Base-by-base conservation (phyloP, 2,797 vertebrate species). In the Danio choprae region DNA sequence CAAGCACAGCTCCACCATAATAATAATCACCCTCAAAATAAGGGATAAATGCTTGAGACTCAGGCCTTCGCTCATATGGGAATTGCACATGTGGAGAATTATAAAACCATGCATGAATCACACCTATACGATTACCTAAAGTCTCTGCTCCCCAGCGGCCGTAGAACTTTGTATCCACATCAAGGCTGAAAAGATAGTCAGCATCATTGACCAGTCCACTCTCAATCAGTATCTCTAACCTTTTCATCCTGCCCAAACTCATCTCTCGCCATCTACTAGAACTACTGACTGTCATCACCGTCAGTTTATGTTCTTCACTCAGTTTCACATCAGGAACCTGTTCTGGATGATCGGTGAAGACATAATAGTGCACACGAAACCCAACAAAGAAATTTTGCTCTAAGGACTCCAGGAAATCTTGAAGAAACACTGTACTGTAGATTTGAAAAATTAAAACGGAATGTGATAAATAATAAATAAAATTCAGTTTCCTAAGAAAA, bases 21-120 rank as follows among this genome's bases (percentile, higher is more conserved):
- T 93, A 96, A 81, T 94, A 96, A 81, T 96, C 94, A 22, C 94
- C 94, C 56, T 94, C 89, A 1, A 18, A 83, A 0, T 15, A 0
- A 0, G 94, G 89, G 76, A 95, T 93, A 68, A 86, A 94, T 44
- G 94, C 93, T 0, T 87, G 81, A 0, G 94, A 95, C 9, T 48
- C 0, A 0, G 44, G 86, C 10, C 90, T 89, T 11, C 92, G 92
- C 85, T 96, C 93, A 0, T 95, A 95, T 0, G 94, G 91, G 84
- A 95, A 94, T 0, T 38, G 0, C 0, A 84, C 79, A 2, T 86
- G 69, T 36, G 84, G 18, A 0, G 12, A 51, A 0, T 53, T 0
- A 70, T 90, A 94, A 84, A 92, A 94, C 15, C 89, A 90, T 0
- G 92, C 91, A 67, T 95, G 94, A 68, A 95, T 89, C 77, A 93